Conservation (phyloP, 2,888 invertebrate genomes). For the Crioceris asparagi region DNA sequence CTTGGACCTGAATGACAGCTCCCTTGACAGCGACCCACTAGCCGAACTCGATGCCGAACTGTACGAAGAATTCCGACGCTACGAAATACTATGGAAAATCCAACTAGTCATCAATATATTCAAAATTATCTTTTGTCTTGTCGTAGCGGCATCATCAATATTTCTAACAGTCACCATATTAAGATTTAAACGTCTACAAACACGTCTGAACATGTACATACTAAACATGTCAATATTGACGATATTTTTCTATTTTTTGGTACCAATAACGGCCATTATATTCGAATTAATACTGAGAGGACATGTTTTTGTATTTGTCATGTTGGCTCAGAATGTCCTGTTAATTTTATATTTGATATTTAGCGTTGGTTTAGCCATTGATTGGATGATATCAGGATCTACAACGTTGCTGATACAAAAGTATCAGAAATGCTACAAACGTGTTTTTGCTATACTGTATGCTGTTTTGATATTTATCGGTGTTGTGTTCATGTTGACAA, state of each 20-base stretch:
- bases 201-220: constrained; percentile 8
- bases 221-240: constrained; percentile 8
- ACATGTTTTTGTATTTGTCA: not conserved
- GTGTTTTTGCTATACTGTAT: constrained; percentile 7
- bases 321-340: constrained; percentile 6
- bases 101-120: constrained; percentile 6
- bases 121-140: constrained; percentile 6
- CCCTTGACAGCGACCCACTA: constrained; percentile 11
- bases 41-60: constrained; percentile 3
- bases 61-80: not conserved
- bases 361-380: constrained; percentile 7
- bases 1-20: constrained; percentile 2
- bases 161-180: constrained; percentile 12
- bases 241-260: constrained; percentile 6
- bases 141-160: constrained; percentile 8
- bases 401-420: constrained; percentile 5
- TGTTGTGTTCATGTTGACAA: not conserved
- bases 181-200: constrained; percentile 9
- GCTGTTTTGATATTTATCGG: constrained; percentile 8
- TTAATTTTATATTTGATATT: constrained; percentile 9
- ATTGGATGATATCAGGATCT: constrained; percentile 12
- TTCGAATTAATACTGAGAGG: not conserved
- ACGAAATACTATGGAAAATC: too few relatives aligned
- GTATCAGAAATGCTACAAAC: constrained; percentile 7
- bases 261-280: constrained; percentile 1